Evolutionary conservation across 2,888 invertebrate species (phyloP), one percentile per base, ranked within the genome.

Genomic region (Vandiemenella viatica): DNA sequence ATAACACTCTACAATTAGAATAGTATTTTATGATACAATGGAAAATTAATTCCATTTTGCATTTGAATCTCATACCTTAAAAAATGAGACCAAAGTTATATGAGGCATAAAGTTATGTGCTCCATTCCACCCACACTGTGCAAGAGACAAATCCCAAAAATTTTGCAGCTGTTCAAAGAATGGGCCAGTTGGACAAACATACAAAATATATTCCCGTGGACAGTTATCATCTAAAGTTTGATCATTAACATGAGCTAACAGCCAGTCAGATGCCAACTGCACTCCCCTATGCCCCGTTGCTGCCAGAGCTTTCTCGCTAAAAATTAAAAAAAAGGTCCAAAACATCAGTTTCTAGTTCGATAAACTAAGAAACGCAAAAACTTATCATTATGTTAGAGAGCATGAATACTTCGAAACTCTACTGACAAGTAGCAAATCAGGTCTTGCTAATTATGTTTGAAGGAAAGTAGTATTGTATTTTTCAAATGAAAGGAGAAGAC

Each of bases 31-130:
- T n/a, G n/a, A n/a, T n/a, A n/a, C n/a, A n/a, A n/a, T n/a, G n/a
- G n/a, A n/a, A n/a, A n/a, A n/a, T n/a, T n/a, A n/a, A n/a, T n/a
- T n/a, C n/a, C n/a, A n/a, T n/a, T n/a, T n/a, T n/a, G n/a, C n/a
- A n/a, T n/a, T 38, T 38, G 8, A 38, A 15, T 16, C 17, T 38
- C 8, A 16, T 72, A 85, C 87, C 74, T 85, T 83, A 60, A 92
- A 92, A 67, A 88, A 90, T 13, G 88, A 83, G 48, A 89, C 86
- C 48, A 92, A 70, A 6, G 91, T 92, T 55, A 92, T 84, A 61
- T 92, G 92, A 2, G 91, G 91, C 51, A 86, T 80, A 65, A 82
- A 89, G 64, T 88, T 87, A 60, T 90, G 91, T 1, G 89, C 89
- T 18, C 88, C 86, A 68, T 91, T 92, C 85, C 90, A 88, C 5